Evolutionary conservation across 2,797 vertebrate genomes (phyloP), one percentile per base, ranked within the genome.

Genomic region (Tolypeutes matacus): DNA sequence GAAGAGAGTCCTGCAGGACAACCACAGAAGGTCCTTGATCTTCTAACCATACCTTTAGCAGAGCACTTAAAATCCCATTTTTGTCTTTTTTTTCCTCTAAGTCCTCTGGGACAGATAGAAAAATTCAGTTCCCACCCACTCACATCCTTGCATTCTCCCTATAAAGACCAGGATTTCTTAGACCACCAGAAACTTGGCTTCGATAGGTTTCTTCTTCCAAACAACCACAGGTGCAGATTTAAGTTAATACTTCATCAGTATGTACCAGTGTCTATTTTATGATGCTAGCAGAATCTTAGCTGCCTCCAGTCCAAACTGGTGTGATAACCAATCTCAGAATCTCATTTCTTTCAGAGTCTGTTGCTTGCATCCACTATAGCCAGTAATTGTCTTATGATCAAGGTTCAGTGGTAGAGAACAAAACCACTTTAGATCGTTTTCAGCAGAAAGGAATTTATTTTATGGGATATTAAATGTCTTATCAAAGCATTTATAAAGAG

Each of bases 401-500:
- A 0, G 23, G 18, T 75, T 95, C 60, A 76, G 46, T 23, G 65
- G 29, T 21, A 83, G 77, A 72, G 58, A 87, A 77, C n/a, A 85
- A 95, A 96, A 60, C 60, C 14, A 36, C 51, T 77, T 39, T n/a
- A 76, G 27, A 56, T 85, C 21, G 29, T 89, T 36, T 39, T 86
- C 60, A 53, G 70, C 69, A 70, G 58, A 78, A 93, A 92, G 39
- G 5, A 78, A 88, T 86, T 76, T 90, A 82, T 88, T 94, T 92
- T 64, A 36, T 60, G 49, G 6, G 18, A 8, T 91, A 91, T 18
- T 72, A 70, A 78, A 87, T 88, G 39, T 15, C 36, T 91, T 91
- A 46, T 94, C 85, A 81, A 90, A 76, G 31, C 64, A 5, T 78
- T 91, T 91, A 81, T 87, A 92, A 93, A 89, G 36, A 83, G 31